Evolutionary conservation across 1,140 invertebrate genomes (phyloP), one percentile per base, ranked within the genome.

Genomic region (Drosophila nannoptera): DNA sequence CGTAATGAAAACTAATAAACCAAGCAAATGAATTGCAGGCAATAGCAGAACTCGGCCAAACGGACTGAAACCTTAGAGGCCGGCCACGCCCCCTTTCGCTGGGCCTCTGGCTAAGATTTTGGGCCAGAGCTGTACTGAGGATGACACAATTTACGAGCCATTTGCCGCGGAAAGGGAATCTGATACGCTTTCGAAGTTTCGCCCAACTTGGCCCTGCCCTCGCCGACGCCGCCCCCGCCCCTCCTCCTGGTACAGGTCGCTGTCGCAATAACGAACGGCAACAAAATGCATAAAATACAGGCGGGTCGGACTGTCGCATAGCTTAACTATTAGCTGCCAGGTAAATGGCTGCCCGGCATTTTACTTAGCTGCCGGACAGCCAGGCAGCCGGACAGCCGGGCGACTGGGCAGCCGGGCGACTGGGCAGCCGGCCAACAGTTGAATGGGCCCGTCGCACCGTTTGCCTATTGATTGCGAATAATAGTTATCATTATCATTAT

Each of bases 371-470:
- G 33, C 32, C 45, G 29, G 22, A 22, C 22, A 49, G 40, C 35
- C 35, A 4, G 35, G 4, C 42, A 22, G 22, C 1, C 22, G 22
- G 22, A 22, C 22, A 22, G 22, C 1, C 22, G 22, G 22, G 3
- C 22, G 3, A 3, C 1, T 3, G 22, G 22, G 22, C 22, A 22
- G 22, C 22, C 3, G 22, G 22, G 16, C 35, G 31, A 14, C 38
- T 36, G 35, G 35, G 6, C 36, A 22, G 3, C 9, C 35, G n/a
- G 46, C 16, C 9, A 7, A 52, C 45, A n/a, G n/a, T 53, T 33
- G 35, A 73, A 73, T 60, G 36, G 50, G 58, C 7, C 16, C 73
- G 77, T 74, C 62, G 71, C 66, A 77, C 77, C 60, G 75, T 75
- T 78, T 75, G 72, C 22, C 64, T 60, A 67, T 67, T 67, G 59